Conservation (phyloP, 2,113 vertebrate species). For the Myiozetetes cayanensis region DNA sequence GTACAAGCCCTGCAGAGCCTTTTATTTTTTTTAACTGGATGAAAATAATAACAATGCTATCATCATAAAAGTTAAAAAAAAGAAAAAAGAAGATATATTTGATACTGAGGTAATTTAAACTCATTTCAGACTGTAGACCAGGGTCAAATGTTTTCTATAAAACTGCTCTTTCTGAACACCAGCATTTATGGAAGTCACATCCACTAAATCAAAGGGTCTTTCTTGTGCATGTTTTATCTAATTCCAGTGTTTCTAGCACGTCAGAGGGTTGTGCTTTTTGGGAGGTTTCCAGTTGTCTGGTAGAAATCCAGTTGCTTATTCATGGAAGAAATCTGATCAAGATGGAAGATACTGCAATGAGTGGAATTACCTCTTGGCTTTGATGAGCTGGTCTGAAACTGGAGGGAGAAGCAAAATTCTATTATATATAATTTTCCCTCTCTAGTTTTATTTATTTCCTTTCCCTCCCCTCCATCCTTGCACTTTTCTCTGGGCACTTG, state of each 20-base stretch:
- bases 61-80: background rate
- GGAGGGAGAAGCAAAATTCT: background rate
- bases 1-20: background rate
- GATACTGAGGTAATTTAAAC: background rate
- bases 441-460: background rate
- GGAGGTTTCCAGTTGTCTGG: conserved; percentile 17
- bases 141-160: conserved; percentile 52
- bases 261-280: conserved; percentile 5
- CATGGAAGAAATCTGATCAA: conserved; percentile 12
- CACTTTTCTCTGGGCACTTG: conserved; percentile 25
- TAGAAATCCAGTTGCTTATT: background rate
- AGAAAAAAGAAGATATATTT: background rate
- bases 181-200: background rate
- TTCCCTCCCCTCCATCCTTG: background rate
- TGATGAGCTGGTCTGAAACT: background rate
- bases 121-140: background rate
- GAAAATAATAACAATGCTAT: background rate
- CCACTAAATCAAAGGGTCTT: conserved; percentile 33
- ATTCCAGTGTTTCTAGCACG: conserved; percentile 21
- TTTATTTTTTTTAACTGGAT: background rate
- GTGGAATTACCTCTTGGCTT: conserved; percentile 46
- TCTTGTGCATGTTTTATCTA: conserved; percentile 49
- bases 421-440: background rate
- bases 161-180: conserved; percentile 1
- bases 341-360: conserved; percentile 18